Base-by-base conservation (phyloP, 2,888 invertebrate genomes). In the Xestia ashworthii region DNA sequence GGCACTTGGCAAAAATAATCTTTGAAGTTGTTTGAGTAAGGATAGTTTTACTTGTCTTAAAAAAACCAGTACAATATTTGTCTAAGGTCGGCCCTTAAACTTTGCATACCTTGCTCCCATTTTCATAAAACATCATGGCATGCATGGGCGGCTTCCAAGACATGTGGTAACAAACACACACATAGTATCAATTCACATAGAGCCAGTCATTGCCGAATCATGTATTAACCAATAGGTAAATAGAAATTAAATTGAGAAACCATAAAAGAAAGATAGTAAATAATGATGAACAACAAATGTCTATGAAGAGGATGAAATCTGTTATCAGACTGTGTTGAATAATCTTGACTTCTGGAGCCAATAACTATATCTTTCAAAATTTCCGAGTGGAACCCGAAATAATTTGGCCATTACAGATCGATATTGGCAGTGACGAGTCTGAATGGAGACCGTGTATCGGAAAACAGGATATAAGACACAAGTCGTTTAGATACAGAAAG, bases 111-210 rank as follows among this genome's bases (percentile, higher is more conserved):
- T 84, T 69, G 50, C 62, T 84, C 80, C 87, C 46, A 72, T 83
- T 83, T 83, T 78, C 71, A 73, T 76, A 76, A n/a, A 44, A 76
- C 81, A 44, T 81, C 76, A 66, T 44, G 44, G 44, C 44, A 44
- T 66, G 79, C 53, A 73, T 83, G 62, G 11, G 22, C 67, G 58
- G 87, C 74, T 58, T 87, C 87, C 75, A 70, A 85, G 87, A 80
- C 88, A 83, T 84, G 85, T 81, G 81, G 80, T 81, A 68, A 82
- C 76, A 88, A 87, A 86, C 48, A 84, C 68, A 71, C 74, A 67
- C 68, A 76, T 64, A 46, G 50, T 76, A 65, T 73, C 69, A 79
- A 76, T 72, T 71, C 19, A 64, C 46, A 69, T 38, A 71, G 60
- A 60, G 60, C 32, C 32, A 62, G n/a, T 65, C 12, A 60, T 60